phyloP scores from a whole-genome alignment of 2,113 vertebrate genomes.

The Halichoerus grypus region DNA sequence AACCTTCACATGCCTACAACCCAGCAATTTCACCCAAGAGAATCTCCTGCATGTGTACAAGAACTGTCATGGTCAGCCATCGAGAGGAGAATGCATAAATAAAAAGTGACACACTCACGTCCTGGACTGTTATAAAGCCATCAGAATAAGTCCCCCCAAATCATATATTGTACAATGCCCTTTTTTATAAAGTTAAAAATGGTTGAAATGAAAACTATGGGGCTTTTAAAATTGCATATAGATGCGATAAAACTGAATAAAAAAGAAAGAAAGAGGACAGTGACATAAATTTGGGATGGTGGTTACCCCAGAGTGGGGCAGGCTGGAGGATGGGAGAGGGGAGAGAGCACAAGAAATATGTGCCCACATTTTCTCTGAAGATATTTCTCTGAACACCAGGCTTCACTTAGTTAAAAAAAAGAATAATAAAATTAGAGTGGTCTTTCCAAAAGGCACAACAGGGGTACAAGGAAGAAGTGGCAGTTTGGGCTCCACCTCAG shows the following conservation, averaged over 20 bases:
- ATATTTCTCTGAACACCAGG: background rate
- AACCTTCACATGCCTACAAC: background rate
- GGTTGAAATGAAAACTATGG: background rate
- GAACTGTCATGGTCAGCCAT: background rate
- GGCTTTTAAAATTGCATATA: background rate
- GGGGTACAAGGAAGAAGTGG: background rate
- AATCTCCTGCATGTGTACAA: background rate
- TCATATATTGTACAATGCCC: background rate
- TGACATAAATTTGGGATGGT: background rate
- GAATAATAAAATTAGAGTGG: background rate
- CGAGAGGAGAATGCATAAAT: background rate
- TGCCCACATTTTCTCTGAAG: background rate
- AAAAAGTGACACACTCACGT: background rate
- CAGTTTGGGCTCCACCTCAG: background rate
- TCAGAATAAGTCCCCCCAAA: background rate
- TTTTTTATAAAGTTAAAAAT: background rate
- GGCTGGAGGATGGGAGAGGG: background rate
- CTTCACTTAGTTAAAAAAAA: background rate
- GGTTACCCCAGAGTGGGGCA: background rate
- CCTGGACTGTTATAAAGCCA: background rate
- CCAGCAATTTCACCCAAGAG: background rate
- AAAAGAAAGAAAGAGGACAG: background rate
- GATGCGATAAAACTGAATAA: slow-evolving; percentile 19
- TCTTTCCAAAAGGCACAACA: background rate
- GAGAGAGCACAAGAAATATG: background rate